Evolutionary conservation across 2,113 vertebrate species (phyloP), one percentile per base, ranked within the genome.

Genomic region (Potamarius usumacintae): DNA sequence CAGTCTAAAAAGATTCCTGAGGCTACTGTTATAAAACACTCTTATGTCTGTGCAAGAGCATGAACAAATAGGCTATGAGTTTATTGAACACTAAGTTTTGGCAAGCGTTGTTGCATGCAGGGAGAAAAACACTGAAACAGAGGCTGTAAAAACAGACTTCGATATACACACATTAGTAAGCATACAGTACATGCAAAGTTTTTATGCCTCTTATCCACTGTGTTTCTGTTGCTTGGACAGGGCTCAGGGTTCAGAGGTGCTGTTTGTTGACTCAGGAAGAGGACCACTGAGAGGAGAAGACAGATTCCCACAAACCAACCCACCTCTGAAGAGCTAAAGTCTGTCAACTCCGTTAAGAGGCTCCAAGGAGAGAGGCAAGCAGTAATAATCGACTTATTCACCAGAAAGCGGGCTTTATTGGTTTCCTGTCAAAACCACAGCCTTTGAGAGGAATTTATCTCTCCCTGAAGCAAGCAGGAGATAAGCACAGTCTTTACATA

Each of bases 331-430:
- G 84, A 78, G 69, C 30, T 71, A 27, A 74, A 57, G 83, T 81
- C 79, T 78, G 78, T 89, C 65, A 85, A 72, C 53, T 78, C 34
- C 58, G 42, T 27, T 89, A 92, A 88, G 57, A 90, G 91, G 86
- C 82, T 91, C 84, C 83, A 82, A 89, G 89, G 82, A 74, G 84
- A 86, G 87, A 88, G 85, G 92, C 82, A 77, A 88, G 81, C 86
- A 58, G 82, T 90, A 92, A 94, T 94, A 92, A 92, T 91, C 93
- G 83, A 88, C 85, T 83, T 84, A 74, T 88, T 86, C 78, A 92
- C 78, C 83, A 34, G 90, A 91, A 89, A 90, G 30, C 94, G 88
- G 88, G 87, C 88, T 92, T 94, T 95, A 95, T 93, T 92, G 90
- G 92, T 85, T 91, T 89, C 87, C 90, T 92, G 92, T 93, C 93